Conservation (phyloP, 2,797 vertebrate genomes). For the Propithecus perrieri region DNA sequence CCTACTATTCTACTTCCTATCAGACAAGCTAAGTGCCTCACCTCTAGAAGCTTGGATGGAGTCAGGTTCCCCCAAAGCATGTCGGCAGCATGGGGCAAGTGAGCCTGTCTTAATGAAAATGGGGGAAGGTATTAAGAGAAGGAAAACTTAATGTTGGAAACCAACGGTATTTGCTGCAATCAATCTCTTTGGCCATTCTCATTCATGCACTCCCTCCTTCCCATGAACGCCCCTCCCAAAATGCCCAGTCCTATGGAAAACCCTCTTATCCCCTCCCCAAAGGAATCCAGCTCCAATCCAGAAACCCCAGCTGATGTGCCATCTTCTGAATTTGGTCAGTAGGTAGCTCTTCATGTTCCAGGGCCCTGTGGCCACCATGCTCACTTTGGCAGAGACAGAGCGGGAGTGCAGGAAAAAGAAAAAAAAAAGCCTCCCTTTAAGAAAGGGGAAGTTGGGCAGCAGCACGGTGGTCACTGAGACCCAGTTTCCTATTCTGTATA, state of each 20-base stretch:
- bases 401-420: background rate
- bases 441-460: background rate
- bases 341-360: background rate
- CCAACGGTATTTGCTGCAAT: background rate
- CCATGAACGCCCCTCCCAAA: background rate
- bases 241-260: background rate
- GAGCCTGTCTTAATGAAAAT: background rate
- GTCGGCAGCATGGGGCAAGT: background rate
- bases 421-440: background rate
- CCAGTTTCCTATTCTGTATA: background rate
- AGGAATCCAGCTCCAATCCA: background rate
- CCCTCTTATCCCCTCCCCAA: background rate
- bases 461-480: background rate
- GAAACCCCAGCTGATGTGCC: background rate
- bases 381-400: background rate
- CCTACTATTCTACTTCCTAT: background rate
- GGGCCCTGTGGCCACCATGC: background rate
- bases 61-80: background rate
- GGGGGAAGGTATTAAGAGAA: background rate
- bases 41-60: background rate
- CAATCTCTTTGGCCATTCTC: background rate
- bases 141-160: background rate
- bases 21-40: background rate
- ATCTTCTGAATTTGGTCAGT: background rate
- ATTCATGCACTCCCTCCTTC: background rate